Evolutionary conservation across 2,797 vertebrate genomes (phyloP).

Genomic region (Muscicapa striata): DNA sequence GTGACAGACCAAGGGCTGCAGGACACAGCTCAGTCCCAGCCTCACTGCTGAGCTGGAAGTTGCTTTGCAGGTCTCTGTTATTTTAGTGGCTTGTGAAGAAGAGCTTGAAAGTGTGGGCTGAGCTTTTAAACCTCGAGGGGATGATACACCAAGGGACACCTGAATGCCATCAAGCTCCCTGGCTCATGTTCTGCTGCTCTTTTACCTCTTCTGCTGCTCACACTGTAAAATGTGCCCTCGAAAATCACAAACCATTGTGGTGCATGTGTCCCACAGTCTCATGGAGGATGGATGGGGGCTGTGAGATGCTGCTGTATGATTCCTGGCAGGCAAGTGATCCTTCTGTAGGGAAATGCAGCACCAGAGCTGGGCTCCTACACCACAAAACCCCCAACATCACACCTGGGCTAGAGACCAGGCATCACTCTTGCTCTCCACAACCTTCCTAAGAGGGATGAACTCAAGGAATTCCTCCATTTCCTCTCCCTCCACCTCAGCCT

Average conservation of each 20-base stretch:
- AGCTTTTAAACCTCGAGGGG: not conserved
- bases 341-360: not conserved
- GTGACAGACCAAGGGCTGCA: not conserved
- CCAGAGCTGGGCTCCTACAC: not conserved
- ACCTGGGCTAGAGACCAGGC: not conserved
- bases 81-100: not conserved
- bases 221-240: not conserved
- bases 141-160: not conserved
- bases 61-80: not conserved
- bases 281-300: not conserved
- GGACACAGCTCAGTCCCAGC: not conserved
- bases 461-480: not conserved
- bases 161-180: not conserved
- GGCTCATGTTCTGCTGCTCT: not conserved
- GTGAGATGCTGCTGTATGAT: not conserved
- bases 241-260: not conserved
- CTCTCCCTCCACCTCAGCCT: not conserved
- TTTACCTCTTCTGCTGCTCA: not conserved
- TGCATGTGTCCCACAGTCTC: accelerated
- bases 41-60: not conserved
- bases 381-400: not conserved
- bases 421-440: not conserved
- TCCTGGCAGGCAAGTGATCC: not conserved
- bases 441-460: not conserved
- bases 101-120: not conserved